These are phyloP conservation scores for Lymantria monacha DNA, from an alignment of 2,888 invertebrate species.

Conservation along the genomic window DNA sequence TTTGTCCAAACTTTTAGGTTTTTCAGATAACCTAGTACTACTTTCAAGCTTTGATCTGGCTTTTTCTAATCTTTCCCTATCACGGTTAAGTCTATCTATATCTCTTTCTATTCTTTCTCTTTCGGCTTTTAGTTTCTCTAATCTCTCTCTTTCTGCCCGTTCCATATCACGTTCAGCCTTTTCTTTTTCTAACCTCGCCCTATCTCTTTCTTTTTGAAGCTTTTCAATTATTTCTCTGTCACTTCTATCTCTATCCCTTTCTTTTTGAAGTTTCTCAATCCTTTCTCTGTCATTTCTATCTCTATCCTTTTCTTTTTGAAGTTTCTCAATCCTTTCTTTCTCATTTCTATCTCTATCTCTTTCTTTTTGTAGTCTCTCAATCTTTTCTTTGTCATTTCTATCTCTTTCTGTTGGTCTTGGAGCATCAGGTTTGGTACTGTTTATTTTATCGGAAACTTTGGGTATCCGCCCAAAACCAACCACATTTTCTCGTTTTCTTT, in stretches of 20 bases:
- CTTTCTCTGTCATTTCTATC: conserved; percentile 43
- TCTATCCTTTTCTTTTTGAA: conserved; percentile 43
- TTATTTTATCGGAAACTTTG: conserved; percentile 70
- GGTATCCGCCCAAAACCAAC: conserved; percentile 74
- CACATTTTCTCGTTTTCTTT: conserved; percentile 52
- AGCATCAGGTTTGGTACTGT: conserved; percentile 44
- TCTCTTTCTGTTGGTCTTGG: conserved; percentile 49
- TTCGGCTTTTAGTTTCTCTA: conserved; percentile 67
- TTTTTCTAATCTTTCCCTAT: conserved; percentile 67
- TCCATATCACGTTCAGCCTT: conserved; percentile 54
- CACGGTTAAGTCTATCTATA: conserved; percentile 63
- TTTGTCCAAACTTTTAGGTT: conserved; percentile 44
- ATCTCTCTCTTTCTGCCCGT: conserved; percentile 57
- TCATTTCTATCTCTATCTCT: conserved; percentile 43
- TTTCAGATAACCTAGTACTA: conserved; percentile 44
- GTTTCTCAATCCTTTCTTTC: conserved; percentile 38
- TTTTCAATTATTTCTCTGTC: conserved; percentile 47
- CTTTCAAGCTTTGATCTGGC: conserved; percentile 61
- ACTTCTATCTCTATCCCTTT: conserved; percentile 39
- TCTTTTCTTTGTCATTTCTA: conserved; percentile 39
- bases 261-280: conserved; percentile 44
- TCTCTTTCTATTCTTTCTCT: conserved; percentile 71
- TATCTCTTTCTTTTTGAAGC: conserved; percentile 39
- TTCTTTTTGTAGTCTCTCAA: conserved; percentile 44
- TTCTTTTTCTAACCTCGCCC: conserved; percentile 35